A percentile compares a stretch with the other conserved stretches of the same genome.
phyloP scores from a whole-genome alignment of 2,888 invertebrate species.

The Ctena decussata region DNA sequence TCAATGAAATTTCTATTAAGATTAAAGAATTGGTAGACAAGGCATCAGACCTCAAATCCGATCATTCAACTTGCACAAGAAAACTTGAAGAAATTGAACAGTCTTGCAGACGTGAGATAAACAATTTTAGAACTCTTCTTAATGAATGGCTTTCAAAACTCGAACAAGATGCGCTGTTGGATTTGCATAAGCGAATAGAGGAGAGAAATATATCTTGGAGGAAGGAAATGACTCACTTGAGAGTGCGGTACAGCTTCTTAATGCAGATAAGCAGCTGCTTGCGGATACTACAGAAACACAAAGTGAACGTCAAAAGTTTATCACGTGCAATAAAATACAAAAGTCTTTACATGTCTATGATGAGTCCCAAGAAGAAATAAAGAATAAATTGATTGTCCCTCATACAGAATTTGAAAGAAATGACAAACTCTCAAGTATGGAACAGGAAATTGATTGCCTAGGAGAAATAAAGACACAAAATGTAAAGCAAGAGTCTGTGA shows the following conservation, averaged over 20 bases:
- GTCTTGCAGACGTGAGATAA: background rate
- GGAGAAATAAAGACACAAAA: background rate
- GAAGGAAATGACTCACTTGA: background rate
- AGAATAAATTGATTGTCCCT: background rate
- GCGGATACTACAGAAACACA: background rate
- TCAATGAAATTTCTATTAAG: background rate
- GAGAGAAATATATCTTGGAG: background rate
- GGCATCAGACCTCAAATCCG: background rate
- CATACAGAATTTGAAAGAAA: background rate
- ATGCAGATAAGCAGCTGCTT: background rate
- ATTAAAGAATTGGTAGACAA: background rate
- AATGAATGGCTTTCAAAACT: background rate
- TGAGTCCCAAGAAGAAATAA: background rate
- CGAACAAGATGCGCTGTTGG: background rate
- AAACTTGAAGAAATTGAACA: background rate
- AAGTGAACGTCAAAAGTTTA: background rate
- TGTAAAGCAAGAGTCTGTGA: background rate
- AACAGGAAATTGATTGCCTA: no score
- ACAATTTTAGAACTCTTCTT: background rate
- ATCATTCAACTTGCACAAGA: background rate
- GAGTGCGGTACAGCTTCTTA: background rate
- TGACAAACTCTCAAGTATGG: background rate
- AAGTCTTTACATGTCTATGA: background rate
- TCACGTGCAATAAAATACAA: background rate
- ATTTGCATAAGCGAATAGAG: background rate